Evolutionary conservation across 1,140 invertebrate genomes (phyloP), one percentile per base, ranked within the genome.

Genomic region (Octopus bimaculoides): DNA sequence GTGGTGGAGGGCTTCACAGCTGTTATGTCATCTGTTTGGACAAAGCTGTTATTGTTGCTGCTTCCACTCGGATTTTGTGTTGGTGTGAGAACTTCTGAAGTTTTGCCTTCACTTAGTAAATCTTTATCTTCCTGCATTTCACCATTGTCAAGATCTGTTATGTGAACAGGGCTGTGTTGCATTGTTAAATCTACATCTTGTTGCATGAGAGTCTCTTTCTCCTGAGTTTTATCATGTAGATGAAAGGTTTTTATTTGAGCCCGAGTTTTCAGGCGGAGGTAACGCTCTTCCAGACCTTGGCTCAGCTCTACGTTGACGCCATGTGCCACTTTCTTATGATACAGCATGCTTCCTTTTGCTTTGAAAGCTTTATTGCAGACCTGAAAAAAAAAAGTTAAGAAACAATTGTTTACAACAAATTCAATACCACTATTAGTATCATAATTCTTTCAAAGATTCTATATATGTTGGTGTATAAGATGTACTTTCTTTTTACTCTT

Each of bases 261-360:
- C 20, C 85, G 81, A 52, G 81, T 87, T 80, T 88, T 88, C 79
- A 88, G 82, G 12, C 83, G 84, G 53, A 87, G 81, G 80, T 86
- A 88, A 12, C 87, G 84, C 75, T 88, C 87, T 78, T 87, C 84
- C 17, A 88, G 82, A 17, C 87, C 86, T 5, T 87, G 86, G 81
- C 86, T 88, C 0, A 88, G 82, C 54, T 87, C 86, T 14, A 89
- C 80, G 73, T 87, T 82, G 9, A 87, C 78, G 56, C 85, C 84
- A 82, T 89, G 88, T 5, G 86, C 81, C 12, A 86, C 85, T 26
- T 87, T 87, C 77, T 84, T 84, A 78, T 89, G 88, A 80, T 88
- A 88, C 12, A 85, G 81, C 82, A 87, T 84, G 61, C 85, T 87
- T 71, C 86, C 80, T 41, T 84, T 84, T 20, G 84, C 82, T 61